Conservation (phyloP, 1,140 invertebrate species). For the Drepana arcuata region DNA sequence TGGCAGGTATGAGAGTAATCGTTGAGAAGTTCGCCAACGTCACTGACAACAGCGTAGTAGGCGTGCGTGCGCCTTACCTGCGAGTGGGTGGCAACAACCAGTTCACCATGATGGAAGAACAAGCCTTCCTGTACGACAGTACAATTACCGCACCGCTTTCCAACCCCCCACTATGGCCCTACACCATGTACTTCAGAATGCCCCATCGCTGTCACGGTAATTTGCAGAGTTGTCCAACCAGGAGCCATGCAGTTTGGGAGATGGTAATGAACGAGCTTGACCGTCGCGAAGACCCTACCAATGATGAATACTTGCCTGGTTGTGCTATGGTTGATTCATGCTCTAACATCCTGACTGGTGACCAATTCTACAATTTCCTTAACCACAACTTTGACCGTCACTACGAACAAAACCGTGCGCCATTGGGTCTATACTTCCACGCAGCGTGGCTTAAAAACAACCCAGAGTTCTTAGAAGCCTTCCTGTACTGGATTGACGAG, state of each 20-base stretch:
- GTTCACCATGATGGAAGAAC: constrained; percentile 98
- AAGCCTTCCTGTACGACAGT: constrained; percentile 96
- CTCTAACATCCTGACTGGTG: constrained; percentile 92
- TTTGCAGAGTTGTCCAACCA: constrained; percentile 92
- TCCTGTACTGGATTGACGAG: constrained; percentile 96
- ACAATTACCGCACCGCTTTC: constrained; percentile 94
- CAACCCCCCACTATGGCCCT: constrained; percentile 95
- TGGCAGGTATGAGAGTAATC: constrained; percentile 95
- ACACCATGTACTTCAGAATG: constrained; percentile 98
- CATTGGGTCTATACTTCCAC: constrained; percentile 95
- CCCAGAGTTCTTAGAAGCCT: constrained; percentile 92
- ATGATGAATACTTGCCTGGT: constrained; percentile 93
- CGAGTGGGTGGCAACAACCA: constrained; percentile 96
- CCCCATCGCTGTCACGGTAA: constrained; percentile 95
- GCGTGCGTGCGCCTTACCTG: constrained; percentile 93
- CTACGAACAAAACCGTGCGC: constrained; percentile 94
- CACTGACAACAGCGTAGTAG: constrained; percentile 94
- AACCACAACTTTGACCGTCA: constrained; percentile 97
- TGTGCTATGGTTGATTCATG: constrained; percentile 98
- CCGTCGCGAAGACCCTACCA: constrained; percentile 90
- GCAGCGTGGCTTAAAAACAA: constrained; percentile 97
- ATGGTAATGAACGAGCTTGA: constrained; percentile 98
- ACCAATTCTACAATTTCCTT: constrained; percentile 96
- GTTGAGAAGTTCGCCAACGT: constrained; percentile 94
- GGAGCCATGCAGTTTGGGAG: constrained; percentile 95